Conservation (phyloP, 2,888 invertebrate genomes). For the Phorcus lineatus region DNA sequence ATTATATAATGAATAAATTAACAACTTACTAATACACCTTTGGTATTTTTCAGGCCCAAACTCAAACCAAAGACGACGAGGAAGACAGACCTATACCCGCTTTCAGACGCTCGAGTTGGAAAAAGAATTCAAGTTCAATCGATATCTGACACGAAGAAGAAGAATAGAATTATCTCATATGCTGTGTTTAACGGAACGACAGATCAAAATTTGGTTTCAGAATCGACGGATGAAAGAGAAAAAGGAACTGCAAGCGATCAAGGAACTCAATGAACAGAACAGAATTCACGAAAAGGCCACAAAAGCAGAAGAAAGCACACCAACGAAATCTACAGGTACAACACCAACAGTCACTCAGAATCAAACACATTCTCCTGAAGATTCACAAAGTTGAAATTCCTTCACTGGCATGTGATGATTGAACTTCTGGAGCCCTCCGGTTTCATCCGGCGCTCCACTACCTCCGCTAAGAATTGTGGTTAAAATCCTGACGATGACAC, state of each 20-base stretch:
- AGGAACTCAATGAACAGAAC: conserved; percentile 93
- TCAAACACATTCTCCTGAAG: conserved; percentile 13
- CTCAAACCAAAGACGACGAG: conserved; percentile 94
- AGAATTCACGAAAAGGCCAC: conserved; percentile 33
- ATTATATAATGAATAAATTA: too few species aligned
- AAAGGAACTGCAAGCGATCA: conserved; percentile 98
- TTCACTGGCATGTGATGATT: not conserved
- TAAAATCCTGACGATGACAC: not conserved
- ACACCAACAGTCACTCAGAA: not conserved
- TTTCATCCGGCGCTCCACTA: conserved; percentile 3
- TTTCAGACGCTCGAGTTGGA: conserved; percentile 98
- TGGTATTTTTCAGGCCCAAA: conserved; percentile 86
- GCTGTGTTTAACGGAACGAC: conserved; percentile 95
- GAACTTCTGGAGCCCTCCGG: conserved; percentile 1
- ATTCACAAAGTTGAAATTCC: conserved; percentile 25
- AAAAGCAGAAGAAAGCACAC: not conserved
- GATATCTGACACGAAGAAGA: conserved; percentile 96
- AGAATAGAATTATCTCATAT: conserved; percentile 98
- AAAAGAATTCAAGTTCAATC: conserved; percentile 98
- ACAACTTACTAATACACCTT: too few species aligned
- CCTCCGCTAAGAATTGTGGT: conserved; percentile 19
- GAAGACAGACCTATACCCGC: conserved; percentile 96
- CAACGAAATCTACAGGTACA: conserved; percentile 7
- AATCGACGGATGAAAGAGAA: conserved; percentile 99
- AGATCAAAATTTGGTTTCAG: conserved; percentile 86